A percentile compares a stretch with the other conserved stretches of the same genome.
phyloP scores from a whole-genome alignment of 2,888 invertebrate species.

The Drosophila anomelani region DNA sequence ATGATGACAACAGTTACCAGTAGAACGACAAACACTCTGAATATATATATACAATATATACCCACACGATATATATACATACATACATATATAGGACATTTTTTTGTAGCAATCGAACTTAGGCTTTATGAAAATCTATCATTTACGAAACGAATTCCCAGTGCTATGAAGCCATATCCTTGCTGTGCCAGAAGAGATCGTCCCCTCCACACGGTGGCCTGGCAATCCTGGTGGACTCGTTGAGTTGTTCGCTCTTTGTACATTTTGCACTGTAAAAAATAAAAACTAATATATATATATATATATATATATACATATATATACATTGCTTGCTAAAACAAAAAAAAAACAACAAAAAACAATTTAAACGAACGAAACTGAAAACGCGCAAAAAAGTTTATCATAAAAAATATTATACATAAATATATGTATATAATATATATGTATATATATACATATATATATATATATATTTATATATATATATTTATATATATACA shows the following conservation, averaged over 20 bases:
- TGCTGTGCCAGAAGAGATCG: slow-evolving; percentile 27
- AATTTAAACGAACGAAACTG: slow-evolving; percentile 24
- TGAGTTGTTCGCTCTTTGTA: slow-evolving; percentile 48
- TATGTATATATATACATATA: slow-evolving; percentile 42
- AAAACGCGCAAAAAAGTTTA: slow-evolving; percentile 46
- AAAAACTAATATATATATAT: slow-evolving; percentile 14
- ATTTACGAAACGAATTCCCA: slow-evolving; percentile 33
- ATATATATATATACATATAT: neutral
- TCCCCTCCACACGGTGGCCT: slow-evolving; percentile 5
- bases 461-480: slow-evolving; percentile 56
- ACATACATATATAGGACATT: slow-evolving; percentile 47
- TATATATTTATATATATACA: slow-evolving; percentile 53
- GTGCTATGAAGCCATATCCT: neutral
- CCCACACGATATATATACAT: slow-evolving; percentile 29
- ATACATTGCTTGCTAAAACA: slow-evolving; percentile 44
- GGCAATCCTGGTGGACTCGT: slow-evolving; percentile 1
- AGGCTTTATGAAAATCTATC: slow-evolving; percentile 50
- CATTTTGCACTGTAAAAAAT: slow-evolving; percentile 64
- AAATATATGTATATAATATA: slow-evolving; percentile 10
- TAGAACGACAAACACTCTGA: slow-evolving; percentile 51
- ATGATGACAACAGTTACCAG: slow-evolving; percentile 70
- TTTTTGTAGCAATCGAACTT: slow-evolving; percentile 55
- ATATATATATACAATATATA: slow-evolving; percentile 32
- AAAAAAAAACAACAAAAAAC: slow-evolving; percentile 7
- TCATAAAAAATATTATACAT: slow-evolving; percentile 31